Conservation (phyloP, 2,888 invertebrate genomes). For the Dascillus cervinus region DNA sequence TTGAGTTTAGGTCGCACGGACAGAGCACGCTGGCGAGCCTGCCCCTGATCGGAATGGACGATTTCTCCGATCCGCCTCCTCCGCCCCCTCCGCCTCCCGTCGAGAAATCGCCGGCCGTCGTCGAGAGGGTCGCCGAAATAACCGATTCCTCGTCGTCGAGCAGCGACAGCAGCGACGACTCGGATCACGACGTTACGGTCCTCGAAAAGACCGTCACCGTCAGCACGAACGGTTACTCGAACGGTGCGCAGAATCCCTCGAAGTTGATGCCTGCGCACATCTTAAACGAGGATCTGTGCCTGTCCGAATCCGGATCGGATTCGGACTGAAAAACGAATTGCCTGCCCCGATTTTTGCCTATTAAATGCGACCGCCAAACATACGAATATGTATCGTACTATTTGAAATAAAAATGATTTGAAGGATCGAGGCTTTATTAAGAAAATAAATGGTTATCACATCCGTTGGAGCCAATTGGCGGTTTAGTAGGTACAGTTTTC, state of each 20-base stretch:
- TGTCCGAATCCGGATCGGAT: constrained; percentile 81
- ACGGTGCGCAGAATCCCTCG: constrained; percentile 31
- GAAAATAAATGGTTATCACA: no score
- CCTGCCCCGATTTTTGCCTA: no score
- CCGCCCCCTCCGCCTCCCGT: constrained; percentile 14
- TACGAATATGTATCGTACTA: no score
- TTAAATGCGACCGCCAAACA: no score
- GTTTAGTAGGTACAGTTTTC: no score
- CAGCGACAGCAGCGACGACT: constrained; percentile 40
- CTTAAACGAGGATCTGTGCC: constrained; percentile 75
- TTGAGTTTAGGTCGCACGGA: constrained; percentile 50
- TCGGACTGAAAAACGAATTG: constrained; percentile 49
- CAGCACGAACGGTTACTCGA: constrained; percentile 35
- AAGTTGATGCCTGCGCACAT: constrained; percentile 47
- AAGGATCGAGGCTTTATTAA: no score
- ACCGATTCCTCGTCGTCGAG: constrained; percentile 37
- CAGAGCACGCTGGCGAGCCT: constrained; percentile 62
- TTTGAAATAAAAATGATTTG: no score
- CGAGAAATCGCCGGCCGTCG: constrained; percentile 27
- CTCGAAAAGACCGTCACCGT: constrained; percentile 5
- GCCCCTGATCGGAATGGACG: constrained; percentile 68
- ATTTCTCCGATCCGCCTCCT: constrained; percentile 36
- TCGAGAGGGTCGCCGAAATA: constrained; percentile 35
- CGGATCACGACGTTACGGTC: constrained; percentile 25
- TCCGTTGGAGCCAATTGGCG: no score